phyloP scores from a whole-genome alignment of 2,888 invertebrate species.

The Trissolcus brochymenae region DNA sequence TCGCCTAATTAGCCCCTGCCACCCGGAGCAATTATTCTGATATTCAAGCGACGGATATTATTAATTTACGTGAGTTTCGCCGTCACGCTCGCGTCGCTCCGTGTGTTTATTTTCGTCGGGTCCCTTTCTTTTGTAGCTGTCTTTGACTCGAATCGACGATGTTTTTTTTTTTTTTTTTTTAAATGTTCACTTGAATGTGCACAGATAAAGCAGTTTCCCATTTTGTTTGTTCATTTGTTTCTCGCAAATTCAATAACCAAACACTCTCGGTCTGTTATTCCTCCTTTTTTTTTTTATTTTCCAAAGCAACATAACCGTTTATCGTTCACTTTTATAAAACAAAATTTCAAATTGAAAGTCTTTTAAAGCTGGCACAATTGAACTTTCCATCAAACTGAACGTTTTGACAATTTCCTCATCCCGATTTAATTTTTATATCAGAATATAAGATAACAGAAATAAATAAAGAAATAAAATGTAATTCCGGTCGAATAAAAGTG shows the following conservation, averaged over 20 bases:
- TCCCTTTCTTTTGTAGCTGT: slow-evolving; percentile 28
- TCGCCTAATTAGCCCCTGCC: neutral
- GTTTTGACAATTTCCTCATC: too few species aligned
- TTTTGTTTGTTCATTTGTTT: slow-evolving; percentile 47
- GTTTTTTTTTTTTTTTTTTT: slow-evolving; percentile 30
- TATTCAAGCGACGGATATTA: slow-evolving; percentile 32
- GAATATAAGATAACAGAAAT: too few species aligned
- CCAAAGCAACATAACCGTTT: too few species aligned
- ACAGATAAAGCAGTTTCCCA: slow-evolving; percentile 34
- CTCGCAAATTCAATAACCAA: slow-evolving; percentile 53
- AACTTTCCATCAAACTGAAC: too few species aligned
- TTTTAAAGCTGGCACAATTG: too few species aligned
- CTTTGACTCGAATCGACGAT: slow-evolving; percentile 45
- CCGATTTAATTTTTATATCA: too few species aligned
- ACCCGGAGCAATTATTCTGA: slow-evolving; percentile 26
- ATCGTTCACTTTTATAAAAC: too few species aligned
- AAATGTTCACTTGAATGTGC: slow-evolving; percentile 50
- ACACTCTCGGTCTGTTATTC: slow-evolving; percentile 48
- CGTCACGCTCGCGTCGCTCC: slow-evolving; percentile 4
- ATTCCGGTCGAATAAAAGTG: slow-evolving; percentile 5
- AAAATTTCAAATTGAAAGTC: too few species aligned
- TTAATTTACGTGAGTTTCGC: slow-evolving; percentile 24
- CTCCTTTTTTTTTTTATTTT: slow-evolving; percentile 8
- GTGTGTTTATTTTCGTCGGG: slow-evolving; percentile 26
- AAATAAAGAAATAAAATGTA: too few species aligned